A percentile compares a stretch with the other conserved stretches of the same genome.
Conservation (phyloP, 2,113 vertebrate genomes). For the Bolborhynchus lineola region DNA sequence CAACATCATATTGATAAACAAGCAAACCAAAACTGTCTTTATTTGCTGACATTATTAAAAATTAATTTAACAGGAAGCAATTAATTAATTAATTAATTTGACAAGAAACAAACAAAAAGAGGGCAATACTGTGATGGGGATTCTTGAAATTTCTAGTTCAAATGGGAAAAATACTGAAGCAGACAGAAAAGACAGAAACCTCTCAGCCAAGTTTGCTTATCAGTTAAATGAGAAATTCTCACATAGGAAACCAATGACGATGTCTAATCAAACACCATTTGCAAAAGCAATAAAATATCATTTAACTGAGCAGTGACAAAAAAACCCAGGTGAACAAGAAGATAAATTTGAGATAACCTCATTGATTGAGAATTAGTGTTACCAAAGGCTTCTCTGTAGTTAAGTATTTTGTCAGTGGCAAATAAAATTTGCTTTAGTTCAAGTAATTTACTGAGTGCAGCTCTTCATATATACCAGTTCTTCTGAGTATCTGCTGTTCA, state of each 20-base stretch:
- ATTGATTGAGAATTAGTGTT: background rate
- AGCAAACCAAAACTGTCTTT: background rate
- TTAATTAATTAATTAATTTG: background rate
- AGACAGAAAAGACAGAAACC: background rate
- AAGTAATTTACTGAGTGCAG: background rate
- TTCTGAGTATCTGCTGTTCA: background rate
- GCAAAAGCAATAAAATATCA: background rate
- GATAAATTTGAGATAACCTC: background rate
- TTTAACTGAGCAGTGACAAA: background rate
- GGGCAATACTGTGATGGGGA: background rate
- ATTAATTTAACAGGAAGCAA: background rate
- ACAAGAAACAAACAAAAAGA: background rate
- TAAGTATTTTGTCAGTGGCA: rapidly evolving
- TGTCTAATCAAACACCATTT: conserved; percentile 4
- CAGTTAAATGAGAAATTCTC: conserved; percentile 11
- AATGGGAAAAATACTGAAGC: background rate
- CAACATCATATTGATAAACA: background rate
- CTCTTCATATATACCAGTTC: background rate
- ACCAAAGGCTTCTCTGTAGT: background rate
- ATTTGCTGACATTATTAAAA: background rate
- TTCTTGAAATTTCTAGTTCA: background rate
- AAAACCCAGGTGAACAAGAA: background rate
- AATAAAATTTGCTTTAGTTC: background rate
- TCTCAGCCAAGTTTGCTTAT: background rate
- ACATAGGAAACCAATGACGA: background rate